Base-by-base conservation (phyloP, 2,888 invertebrate species). In the Pyrochroa serraticornis region DNA sequence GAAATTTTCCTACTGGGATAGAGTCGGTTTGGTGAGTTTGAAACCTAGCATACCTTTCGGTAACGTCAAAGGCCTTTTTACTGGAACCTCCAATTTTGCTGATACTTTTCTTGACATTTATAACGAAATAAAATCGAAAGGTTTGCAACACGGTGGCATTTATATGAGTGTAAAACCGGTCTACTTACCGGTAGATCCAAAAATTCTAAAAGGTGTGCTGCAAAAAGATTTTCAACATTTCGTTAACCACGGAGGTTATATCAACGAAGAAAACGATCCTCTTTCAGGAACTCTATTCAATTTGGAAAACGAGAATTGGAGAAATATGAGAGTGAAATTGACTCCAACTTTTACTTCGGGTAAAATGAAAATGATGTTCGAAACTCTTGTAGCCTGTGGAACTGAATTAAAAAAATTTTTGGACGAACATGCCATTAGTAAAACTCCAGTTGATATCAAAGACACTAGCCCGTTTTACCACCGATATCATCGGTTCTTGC, bases 291-390 rank as follows among this genome's bases (percentile, higher is more conserved):
- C 84, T 69, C 70, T 88, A 0, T 85, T 87, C 64, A 77, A 81
- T 58, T 69, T 83, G 38, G 79, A 79, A 47, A 85, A 83, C 0
- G 75, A 80, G 6, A 78, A 81, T 30, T 90, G 90, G 89, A 86
- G 82, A 67, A 80, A 77, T 9, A 71, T 89, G 37, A 79, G 89
- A 7, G 64, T 78, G 0, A 87, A 87, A 66, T 74, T 89, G 66
- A 82, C 87, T 0, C 85, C 88, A 0, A 82, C 85, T 0, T 89
- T 89, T 67, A 84, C 88, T 0, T 82, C 87, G 0, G 86, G 85
- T 2, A 88, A 87, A 72, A 77, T 90, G 61, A 89, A 86, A 72
- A 81, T 78, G 12, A 87, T 89, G 85, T 87, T 85, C 64, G 79
- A 80, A 0, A 81, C 84, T 0, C 80, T 88, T 7, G 80, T 83